phyloP scores from a whole-genome alignment of 2,888 invertebrate genomes.

The Tetanocera ferruginea region DNA sequence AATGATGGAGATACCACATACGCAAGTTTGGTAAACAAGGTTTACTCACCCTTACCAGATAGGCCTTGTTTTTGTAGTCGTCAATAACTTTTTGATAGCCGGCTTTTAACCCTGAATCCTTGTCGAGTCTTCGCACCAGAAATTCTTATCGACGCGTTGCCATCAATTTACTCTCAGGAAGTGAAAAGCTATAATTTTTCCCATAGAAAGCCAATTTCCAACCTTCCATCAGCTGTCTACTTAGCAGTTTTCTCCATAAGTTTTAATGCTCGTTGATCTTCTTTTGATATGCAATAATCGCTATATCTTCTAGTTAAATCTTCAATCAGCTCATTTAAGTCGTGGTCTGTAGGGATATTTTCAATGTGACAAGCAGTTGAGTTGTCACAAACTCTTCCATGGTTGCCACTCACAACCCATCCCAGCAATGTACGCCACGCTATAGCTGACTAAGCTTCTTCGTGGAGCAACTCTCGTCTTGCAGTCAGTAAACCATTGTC shows the following conservation, averaged over 20 bases:
- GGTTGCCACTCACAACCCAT: neutral
- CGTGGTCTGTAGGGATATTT: neutral
- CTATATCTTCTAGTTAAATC: neutral
- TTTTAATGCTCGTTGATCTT: conserved; percentile 21
- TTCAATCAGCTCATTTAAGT: conserved; percentile 6
- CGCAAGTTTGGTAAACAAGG: neutral
- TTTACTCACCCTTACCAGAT: neutral
- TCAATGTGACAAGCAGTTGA: neutral
- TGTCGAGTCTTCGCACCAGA: conserved; percentile 20
- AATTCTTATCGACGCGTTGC: conserved; percentile 19
- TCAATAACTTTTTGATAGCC: conserved; percentile 9
- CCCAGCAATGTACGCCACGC: neutral
- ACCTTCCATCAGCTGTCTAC: conserved; percentile 8
- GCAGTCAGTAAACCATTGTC: neutral
- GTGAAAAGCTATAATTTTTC: neutral
- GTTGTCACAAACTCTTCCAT: neutral
- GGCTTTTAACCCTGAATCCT: neutral
- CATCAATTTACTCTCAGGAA: conserved; percentile 12
- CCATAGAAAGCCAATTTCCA: conserved; percentile 21
- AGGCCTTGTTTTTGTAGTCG: conserved; percentile 20
- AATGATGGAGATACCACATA: conserved; percentile 56
- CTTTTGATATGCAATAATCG: neutral
- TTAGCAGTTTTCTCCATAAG: conserved; percentile 10
- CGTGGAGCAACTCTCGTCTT: neutral
- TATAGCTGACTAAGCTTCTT: neutral